Base-by-base conservation (phyloP, 1,140 invertebrate species). In the Sesamia nonagrioides region DNA sequence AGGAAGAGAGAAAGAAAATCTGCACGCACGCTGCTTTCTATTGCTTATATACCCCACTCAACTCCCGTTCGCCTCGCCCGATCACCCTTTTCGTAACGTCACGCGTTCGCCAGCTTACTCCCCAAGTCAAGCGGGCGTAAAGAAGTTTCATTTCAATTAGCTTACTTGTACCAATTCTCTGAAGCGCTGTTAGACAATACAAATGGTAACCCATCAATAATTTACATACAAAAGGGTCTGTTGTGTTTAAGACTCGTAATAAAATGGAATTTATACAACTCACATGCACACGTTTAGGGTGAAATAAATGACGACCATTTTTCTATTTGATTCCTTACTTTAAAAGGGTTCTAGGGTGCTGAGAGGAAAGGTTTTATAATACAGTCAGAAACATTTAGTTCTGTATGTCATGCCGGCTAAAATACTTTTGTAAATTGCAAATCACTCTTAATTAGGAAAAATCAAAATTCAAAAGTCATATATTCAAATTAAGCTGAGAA, bases 201-300 rank as follows among this genome's bases (percentile, higher is more conserved):
- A 63, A 63, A 63, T 63, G 15, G 33, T 40, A 11, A 0, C 15
- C n/a, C 35, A 63, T 63, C 35, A 63, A 18, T 63, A 40, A 63
- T 63, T 63, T n/a, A 63, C 2, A 40, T 40, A n/a, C 35, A 11
- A 63, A 40, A 8, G 15, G 27, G 60, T 61, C 54, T 50, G 11
- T 21, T 21, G 60, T 40, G 60, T 63, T 63, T 63, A 40, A 63
- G 60, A 63, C 60, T 18, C 2, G 35, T 63, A 63, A 63, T 63
- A 63, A 40, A 63, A 40, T 63, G 35, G 33, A 63, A 37, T 63
- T 17, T n/a, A 63, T 6, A 7, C 3, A 58, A 58, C 21, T 58
- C 21, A 27, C 21, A 58, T 21, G 33, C 35, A 40, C 60, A n/a
- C 35, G 60, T 35, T 40, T 15, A 33, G 5, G 17, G 15, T 37